Evolutionary conservation across 2,888 invertebrate species (phyloP), one percentile per base, ranked within the genome.

Genomic region (Drosophila mulleri): DNA sequence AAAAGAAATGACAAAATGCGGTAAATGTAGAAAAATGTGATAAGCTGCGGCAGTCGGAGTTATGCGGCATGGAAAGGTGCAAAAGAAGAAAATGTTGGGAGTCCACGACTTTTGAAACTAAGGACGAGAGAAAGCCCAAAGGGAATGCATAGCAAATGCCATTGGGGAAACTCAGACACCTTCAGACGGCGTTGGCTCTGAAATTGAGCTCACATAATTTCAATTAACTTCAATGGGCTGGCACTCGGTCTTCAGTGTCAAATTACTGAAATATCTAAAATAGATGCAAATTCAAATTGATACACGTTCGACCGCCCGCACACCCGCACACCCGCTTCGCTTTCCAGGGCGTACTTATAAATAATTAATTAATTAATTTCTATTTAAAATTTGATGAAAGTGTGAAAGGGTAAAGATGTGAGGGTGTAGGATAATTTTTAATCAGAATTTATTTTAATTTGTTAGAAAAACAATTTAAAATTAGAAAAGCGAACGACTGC

Each of bases 201-300:
- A 59, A 56, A 72, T 65, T 48, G 60, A 48, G 20, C 57, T 60
- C 37, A 42, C 59, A 63, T 63, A 67, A 78, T 78, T 73, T 67
- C 45, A 75, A 67, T 73, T 68, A 68, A 64, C 50, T 35, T 41
- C 32, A 29, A 35, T 9, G 16, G 14, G 42, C 18, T 64, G 18
- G 23, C 58, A 26, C 18, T 14, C 14, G 45, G 47, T 45, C 20
- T 9, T 44, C 73, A 52, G 50, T 42, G 23, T 72, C 37, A 66
- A 47, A 60, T 56, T 41, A 57, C 41, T 14, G 4, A 72, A 64
- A 71, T 65, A 54, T 56, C 26, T 29, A 8, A 56, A 58, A 57
- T 57, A 44, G 11, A 64, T 57, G 39, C 11, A 20, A 48, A 63
- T 29, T 56, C n/a, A 7, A 32, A 20, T 26, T 7, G n/a, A n/a